These are phyloP conservation scores for Tupaia tana DNA, from an alignment of 2,113 vertebrate genomes.

Conservation along the genomic window DNA sequence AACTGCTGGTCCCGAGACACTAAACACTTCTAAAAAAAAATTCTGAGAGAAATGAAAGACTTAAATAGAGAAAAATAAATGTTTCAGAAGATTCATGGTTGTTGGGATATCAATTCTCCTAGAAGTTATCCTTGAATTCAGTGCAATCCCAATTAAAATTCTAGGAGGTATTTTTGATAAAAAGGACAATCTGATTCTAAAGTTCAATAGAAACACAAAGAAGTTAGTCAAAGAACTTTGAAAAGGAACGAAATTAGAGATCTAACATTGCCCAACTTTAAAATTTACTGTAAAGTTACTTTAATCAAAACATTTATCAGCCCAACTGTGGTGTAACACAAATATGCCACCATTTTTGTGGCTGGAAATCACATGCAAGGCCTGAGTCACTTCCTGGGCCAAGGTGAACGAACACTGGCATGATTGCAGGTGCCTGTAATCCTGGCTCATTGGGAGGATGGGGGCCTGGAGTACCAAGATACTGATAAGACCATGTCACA, in stretches of 20 bases:
- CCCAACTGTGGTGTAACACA: too few species aligned
- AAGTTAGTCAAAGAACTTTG: slow-evolving; percentile 45
- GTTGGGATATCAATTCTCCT: not conserved
- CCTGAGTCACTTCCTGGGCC: too few species aligned
- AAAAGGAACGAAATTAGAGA: slow-evolving; percentile 25
- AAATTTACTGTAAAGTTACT: not conserved
- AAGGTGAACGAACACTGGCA: too few species aligned
- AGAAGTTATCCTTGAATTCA: not conserved
- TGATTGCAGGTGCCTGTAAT: too few species aligned
- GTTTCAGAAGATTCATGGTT: not conserved
- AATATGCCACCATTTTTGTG: too few species aligned
- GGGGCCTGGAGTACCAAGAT: too few species aligned
- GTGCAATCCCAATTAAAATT: slow-evolving; percentile 24
- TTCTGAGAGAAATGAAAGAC: slow-evolving; percentile 25
- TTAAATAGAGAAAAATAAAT: not conserved
- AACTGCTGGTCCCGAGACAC: not conserved
- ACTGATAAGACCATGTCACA: too few species aligned
- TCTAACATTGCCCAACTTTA: not conserved
- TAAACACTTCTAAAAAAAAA: not conserved
- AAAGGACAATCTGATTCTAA: slow-evolving; percentile 20
- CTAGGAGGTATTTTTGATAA: slow-evolving; percentile 4
- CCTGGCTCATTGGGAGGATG: too few species aligned
- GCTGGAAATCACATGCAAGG: too few species aligned
- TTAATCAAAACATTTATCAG: not conserved
- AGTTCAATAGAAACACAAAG: slow-evolving; percentile 20